Evolutionary conservation across 2,888 invertebrate genomes (phyloP), one percentile per base, ranked within the genome.

Genomic region (Drosophila koepferae): DNA sequence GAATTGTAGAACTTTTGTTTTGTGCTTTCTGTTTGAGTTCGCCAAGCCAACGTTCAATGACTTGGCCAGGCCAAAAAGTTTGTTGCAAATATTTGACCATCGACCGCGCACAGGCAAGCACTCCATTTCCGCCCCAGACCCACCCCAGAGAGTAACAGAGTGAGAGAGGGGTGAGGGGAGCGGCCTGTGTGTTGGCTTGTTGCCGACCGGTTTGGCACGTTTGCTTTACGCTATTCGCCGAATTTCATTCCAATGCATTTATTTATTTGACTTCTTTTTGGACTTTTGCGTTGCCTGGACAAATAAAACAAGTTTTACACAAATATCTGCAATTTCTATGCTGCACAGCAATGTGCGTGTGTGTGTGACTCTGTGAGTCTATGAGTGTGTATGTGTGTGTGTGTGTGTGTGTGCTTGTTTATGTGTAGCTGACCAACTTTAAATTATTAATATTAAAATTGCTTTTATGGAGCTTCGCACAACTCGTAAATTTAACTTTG

Each of bases 51-150:
- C 90, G 88, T 85, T 89, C 90, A 85, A 89, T 83, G 86, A 88
- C 90, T 85, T 85, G 75, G 88, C 76, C 78, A 64, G 74, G 72
- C 73, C 76, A 63, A 68, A 86, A 89, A 89, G 90, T 86, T 86
- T 81, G 76, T 82, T 83, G 86, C 90, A 90, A 86, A 90, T 86
- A 86, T 90, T 86, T 90, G 83, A 82, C 86, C 81, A 85, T 66
- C 75, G 78, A 75, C 81, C 87, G 81, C 72, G 82, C 63, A 60
- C 65, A 68, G 67, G 43, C 78, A 62, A 62, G 60, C 68, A 60
- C 76, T 72, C 66, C 64, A 64, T 75, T 61, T 64, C 54, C 41
- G 48, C 38, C 31, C 38, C 20, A 2, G 6, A 5, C 49, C 23
- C 59, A 12, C 2, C 2, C 6, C 6, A 16, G 7, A 12, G 23